These are phyloP conservation scores for Aphidoletes aphidimyza DNA, from an alignment of 2,888 invertebrate species.

Conservation along the genomic window DNA sequence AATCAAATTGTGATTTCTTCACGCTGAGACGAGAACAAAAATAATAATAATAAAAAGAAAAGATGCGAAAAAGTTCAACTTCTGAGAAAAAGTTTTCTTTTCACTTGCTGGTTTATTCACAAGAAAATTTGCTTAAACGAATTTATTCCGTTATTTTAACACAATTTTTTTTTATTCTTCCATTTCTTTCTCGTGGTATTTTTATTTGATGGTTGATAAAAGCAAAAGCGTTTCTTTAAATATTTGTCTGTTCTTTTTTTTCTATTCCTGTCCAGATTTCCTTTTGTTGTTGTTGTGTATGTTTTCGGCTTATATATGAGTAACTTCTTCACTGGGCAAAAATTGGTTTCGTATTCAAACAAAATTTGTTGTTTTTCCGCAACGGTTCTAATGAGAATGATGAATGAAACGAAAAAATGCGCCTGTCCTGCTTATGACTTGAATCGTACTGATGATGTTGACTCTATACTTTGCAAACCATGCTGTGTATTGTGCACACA, in stretches of 20 bases:
- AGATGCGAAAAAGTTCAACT: not conserved
- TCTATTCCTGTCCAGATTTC: too few relatives aligned
- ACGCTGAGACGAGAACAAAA: not conserved
- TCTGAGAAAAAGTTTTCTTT: not conserved
- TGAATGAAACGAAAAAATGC: constrained; percentile 45
- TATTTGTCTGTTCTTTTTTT: too few relatives aligned
- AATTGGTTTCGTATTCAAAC: not conserved
- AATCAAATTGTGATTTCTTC: constrained; percentile 8
- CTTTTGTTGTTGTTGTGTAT: too few relatives aligned
- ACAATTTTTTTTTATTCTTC: not conserved
- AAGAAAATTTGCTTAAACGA: not conserved
- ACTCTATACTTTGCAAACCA: constrained; percentile 37
- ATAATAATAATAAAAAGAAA: not conserved
- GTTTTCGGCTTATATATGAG: too few relatives aligned
- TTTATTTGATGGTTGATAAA: not conserved
- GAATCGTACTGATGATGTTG: constrained; percentile 50
- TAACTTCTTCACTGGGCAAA: too few relatives aligned
- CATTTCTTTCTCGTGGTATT: too few relatives aligned
- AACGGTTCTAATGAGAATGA: constrained; percentile 49
- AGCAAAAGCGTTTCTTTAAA: not conserved
- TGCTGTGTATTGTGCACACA: not conserved
- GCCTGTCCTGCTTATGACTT: constrained; percentile 53
- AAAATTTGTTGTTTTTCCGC: constrained; percentile 23
- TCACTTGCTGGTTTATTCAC: not conserved
- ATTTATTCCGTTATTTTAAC: constrained; percentile 35